Conservation (phyloP, 2,888 invertebrate species). For the Polylopha cassiicola region DNA sequence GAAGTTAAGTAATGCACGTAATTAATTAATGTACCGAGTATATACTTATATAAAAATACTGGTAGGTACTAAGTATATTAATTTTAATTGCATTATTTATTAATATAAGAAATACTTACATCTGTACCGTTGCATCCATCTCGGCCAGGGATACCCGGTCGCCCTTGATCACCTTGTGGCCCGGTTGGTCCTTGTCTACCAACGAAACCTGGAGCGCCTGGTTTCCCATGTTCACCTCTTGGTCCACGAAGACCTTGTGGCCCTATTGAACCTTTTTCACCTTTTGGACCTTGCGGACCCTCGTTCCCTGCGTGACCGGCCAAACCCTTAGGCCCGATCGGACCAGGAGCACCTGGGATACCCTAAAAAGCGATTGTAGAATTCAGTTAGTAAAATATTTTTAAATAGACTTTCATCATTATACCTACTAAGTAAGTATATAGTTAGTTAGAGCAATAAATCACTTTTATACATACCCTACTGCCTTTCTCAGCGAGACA, state of each 20-base stretch:
- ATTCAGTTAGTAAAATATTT: constrained; percentile 7
- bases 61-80: not conserved
- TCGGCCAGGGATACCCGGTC: constrained; percentile 88
- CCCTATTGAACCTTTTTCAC: constrained; percentile 92
- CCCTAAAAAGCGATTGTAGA: constrained; percentile 72
- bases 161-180: constrained; percentile 74
- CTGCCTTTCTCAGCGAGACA: constrained; percentile 93
- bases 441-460: not conserved
- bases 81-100: not conserved
- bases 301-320: constrained; percentile 89
- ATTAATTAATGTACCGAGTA: too few species aligned
- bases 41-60: too few species aligned
- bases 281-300: constrained; percentile 91
- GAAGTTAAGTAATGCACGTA: too few species aligned
- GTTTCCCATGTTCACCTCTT: constrained; percentile 90
- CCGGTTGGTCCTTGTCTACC: constrained; percentile 80
- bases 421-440: too few species aligned
- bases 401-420: too few species aligned
- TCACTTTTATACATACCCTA: constrained; percentile 71
- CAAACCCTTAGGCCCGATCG: constrained; percentile 84
- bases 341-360: constrained; percentile 83
- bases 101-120: constrained; percentile 73
- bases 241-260: constrained; percentile 87
- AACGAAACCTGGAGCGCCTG: constrained; percentile 91
- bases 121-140: constrained; percentile 98